Base-by-base conservation (phyloP, 2,888 invertebrate genomes). In the Clusia tigrina region DNA sequence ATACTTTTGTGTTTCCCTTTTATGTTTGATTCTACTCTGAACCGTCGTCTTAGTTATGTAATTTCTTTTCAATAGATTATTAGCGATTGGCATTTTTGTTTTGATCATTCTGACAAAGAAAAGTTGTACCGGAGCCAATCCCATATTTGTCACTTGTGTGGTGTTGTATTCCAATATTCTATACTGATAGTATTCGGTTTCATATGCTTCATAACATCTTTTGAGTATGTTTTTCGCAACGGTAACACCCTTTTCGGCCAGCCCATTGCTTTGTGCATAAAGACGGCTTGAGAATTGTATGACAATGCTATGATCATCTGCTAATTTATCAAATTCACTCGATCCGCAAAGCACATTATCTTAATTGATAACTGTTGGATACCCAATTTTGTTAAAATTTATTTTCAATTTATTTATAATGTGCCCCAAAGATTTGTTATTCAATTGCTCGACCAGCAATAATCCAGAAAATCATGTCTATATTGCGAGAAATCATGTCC, bases 131-230 rank as follows among this genome's bases (percentile, higher is more conserved):
- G 51, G 51, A 2, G 23, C 20, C 1, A 51, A 2, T 51, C 15
- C 10, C 23, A 51, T 22, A 1, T 1, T 1, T 22, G 51, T 23
- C 51, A 51, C 51, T 3, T 18, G 20, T 2, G 51, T 51, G 1
- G 51, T 22, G 10, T n/a, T n/a, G n/a, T n/a, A n/a, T 51, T 51
- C 10, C 22, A 51, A 6, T 3, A 22, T 6, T 17, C 20, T 22
- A n/a, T 6, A 48, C 18, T 48, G 48, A 10, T 6, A 51, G 15
- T 2, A 6, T 23, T 51, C 5, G 15, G 2, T 3, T 18, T 26
- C 48, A 48, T 48, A 6, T 48, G 48, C 48, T 48, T 48, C 48
- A 48, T 48, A 48, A 18, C 48, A 48, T 48, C 9, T n/a, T n/a
- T n/a, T n/a, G n/a, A n/a, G n/a, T n/a, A n/a, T n/a, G n/a, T n/a